phyloP scores from a whole-genome alignment of 2,113 vertebrate genomes.

The Gulo gulo region DNA sequence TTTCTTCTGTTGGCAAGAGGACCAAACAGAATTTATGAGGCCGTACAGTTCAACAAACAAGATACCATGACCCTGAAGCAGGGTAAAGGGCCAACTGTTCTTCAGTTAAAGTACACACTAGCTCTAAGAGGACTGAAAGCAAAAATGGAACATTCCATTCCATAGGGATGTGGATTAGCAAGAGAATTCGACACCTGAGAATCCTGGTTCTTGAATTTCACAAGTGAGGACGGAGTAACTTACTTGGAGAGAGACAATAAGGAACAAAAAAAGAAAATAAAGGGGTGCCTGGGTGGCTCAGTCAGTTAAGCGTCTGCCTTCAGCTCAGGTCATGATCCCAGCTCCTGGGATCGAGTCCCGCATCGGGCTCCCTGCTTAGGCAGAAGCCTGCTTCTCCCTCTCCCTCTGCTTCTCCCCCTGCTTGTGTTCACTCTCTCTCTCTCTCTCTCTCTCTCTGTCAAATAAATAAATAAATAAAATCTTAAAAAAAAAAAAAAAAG shows the following conservation, averaged over 20 bases:
- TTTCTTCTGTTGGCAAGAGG: constrained; percentile 46
- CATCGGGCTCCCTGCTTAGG: no score
- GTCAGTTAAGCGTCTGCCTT: no score
- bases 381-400: no score
- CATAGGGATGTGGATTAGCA: background rate
- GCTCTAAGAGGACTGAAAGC: constrained; percentile 12
- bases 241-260: background rate
- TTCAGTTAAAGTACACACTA: constrained; percentile 48
- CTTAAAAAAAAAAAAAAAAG: background rate
- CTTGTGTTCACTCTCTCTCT: no score
- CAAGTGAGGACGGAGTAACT: background rate
- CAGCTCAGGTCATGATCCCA: no score
- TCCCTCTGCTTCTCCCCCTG: no score
- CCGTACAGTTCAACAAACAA: constrained; percentile 56
- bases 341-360: no score
- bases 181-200: constrained; percentile 54
- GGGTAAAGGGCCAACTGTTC: constrained; percentile 52
- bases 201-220: constrained; percentile 30
- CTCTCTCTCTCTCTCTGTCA: no score
- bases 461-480: no score
- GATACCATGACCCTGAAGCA: constrained; percentile 33
- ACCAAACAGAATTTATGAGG: constrained; percentile 42
- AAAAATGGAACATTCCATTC: constrained; percentile 46
- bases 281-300: no score
- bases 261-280: background rate